Percentiles rank a stretch among this genome's conserved stretches.
Evolutionary conservation across 2,888 invertebrate genomes (phyloP).

Genomic region (Clepsis dumicolana): DNA sequence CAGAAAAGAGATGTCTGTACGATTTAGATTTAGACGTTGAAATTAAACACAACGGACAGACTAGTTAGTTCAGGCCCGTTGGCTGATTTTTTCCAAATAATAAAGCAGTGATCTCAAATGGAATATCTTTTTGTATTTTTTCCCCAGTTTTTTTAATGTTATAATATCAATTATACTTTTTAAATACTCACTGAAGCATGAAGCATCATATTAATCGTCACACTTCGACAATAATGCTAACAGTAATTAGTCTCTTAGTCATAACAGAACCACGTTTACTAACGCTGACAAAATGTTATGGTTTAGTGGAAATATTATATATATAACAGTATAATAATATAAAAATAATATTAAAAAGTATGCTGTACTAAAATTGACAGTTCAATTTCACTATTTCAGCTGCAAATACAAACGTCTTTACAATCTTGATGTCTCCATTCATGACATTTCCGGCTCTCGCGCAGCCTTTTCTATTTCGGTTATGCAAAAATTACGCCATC

Average conservation of each 20-base stretch:
- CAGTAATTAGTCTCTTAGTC: not conserved
- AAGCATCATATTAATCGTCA: not conserved
- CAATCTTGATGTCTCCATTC: constrained; percentile 46
- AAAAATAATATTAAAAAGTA: too few relatives aligned
- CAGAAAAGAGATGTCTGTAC: not conserved
- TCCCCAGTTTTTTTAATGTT: too few relatives aligned
- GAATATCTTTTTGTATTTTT: too few relatives aligned
- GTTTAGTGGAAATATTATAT: not conserved
- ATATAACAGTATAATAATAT: too few relatives aligned
- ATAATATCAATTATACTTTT: too few relatives aligned
- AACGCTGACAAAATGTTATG: not conserved
- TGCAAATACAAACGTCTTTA: not conserved
- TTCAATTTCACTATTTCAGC: not conserved
- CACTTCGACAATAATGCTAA: not conserved
- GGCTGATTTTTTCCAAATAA: not conserved
- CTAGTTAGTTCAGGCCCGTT: not conserved
- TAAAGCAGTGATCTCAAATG: too few relatives aligned
- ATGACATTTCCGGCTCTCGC: constrained; percentile 58
- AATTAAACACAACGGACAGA: not conserved
- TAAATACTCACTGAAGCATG: too few relatives aligned
- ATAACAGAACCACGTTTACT: not conserved
- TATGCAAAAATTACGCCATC: constrained; percentile 73
- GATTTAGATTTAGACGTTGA: constrained; percentile 5
- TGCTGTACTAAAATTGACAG: too few relatives aligned
- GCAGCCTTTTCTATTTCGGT: constrained; percentile 51